Conservation (phyloP, 2,797 vertebrate species). For the Microctenopoma steveboyesi region DNA sequence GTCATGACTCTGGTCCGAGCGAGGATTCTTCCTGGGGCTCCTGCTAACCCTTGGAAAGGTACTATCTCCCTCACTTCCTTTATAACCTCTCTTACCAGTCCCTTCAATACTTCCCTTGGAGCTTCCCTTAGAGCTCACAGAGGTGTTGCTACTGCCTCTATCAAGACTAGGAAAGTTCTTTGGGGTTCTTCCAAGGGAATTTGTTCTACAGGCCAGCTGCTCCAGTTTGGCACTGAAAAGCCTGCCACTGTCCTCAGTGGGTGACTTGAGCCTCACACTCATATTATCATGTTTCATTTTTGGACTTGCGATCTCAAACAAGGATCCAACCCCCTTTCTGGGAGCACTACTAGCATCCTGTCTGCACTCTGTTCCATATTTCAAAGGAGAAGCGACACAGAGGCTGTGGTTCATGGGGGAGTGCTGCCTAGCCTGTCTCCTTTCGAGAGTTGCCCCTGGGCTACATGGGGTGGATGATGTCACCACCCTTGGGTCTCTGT, state of each 20-base stretch:
- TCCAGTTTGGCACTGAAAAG: conserved; percentile 93
- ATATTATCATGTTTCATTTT: conserved; percentile 79
- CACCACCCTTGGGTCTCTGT: conserved; percentile 52
- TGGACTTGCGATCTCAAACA: conserved; percentile 73
- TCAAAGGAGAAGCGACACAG: conserved; percentile 83
- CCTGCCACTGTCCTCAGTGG: conserved; percentile 85
- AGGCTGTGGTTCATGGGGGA: conserved; percentile 81
- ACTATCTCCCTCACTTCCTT: conserved; percentile 81
- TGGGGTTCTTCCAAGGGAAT: conserved; percentile 85
- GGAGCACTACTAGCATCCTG: conserved; percentile 75
- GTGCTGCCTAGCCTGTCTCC: conserved; percentile 83
- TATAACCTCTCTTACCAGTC: conserved; percentile 63
- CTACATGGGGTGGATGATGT: conserved; percentile 78
- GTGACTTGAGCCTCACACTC: conserved; percentile 78
- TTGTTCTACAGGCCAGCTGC: conserved; percentile 88
- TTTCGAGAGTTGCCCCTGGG: conserved; percentile 85
- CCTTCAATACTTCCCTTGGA: conserved; percentile 76
- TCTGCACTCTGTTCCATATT: conserved; percentile 87
- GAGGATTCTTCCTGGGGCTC: conserved; percentile 85
- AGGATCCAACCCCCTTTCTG: conserved; percentile 73
- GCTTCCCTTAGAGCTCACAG: conserved; percentile 83
- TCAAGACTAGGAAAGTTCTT: conserved; percentile 87
- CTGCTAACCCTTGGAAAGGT: conserved; percentile 88
- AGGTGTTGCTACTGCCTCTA: conserved; percentile 86
- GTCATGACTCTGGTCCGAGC: conserved; percentile 76